A percentile compares a stretch with the other conserved stretches of the same genome.
Evolutionary conservation across 2,888 invertebrate genomes (phyloP).

Genomic region (Catocala fraxini): DNA sequence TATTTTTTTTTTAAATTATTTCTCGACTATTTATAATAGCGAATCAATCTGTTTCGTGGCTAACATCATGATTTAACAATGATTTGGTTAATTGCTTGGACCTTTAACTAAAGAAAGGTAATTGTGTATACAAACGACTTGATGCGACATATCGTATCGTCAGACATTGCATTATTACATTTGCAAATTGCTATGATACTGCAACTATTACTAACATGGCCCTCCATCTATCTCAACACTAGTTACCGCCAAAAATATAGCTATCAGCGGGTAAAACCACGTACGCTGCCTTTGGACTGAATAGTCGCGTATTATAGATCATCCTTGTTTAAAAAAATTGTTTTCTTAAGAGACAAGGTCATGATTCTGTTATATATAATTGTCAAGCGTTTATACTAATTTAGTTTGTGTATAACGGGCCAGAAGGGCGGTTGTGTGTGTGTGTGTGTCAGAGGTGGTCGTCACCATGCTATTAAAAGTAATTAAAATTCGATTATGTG

Average conservation of each 20-base stretch:
- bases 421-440: slow-evolving; percentile 17
- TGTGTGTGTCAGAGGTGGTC: neutral
- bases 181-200: too few relatives aligned
- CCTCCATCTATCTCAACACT: slow-evolving; percentile 13
- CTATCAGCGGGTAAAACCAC: slow-evolving; percentile 37
- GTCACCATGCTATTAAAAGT: neutral
- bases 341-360: slow-evolving; percentile 25
- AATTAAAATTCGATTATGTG: slow-evolving; percentile 3
- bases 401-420: slow-evolving; percentile 26
- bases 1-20: too few relatives aligned
- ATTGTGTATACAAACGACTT: too few relatives aligned
- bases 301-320: slow-evolving; percentile 23
- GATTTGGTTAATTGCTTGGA: too few relatives aligned
- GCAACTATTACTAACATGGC: slow-evolving; percentile 10
- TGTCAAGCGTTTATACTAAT: slow-evolving; percentile 23
- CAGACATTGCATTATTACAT: too few relatives aligned
- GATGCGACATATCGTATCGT: too few relatives aligned
- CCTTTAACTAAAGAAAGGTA: too few relatives aligned
- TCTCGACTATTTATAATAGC: too few relatives aligned
- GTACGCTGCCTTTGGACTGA: slow-evolving; percentile 20
- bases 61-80: too few relatives aligned
- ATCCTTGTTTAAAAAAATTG: slow-evolving; percentile 21
- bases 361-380: slow-evolving; percentile 25
- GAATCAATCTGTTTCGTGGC: too few relatives aligned
- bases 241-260: slow-evolving; percentile 5